A percentile compares a stretch with the other conserved stretches of the same genome.
These are phyloP conservation scores for Lepus americanus DNA, from an alignment of 2,113 vertebrate species.

Conservation along the genomic window DNA sequence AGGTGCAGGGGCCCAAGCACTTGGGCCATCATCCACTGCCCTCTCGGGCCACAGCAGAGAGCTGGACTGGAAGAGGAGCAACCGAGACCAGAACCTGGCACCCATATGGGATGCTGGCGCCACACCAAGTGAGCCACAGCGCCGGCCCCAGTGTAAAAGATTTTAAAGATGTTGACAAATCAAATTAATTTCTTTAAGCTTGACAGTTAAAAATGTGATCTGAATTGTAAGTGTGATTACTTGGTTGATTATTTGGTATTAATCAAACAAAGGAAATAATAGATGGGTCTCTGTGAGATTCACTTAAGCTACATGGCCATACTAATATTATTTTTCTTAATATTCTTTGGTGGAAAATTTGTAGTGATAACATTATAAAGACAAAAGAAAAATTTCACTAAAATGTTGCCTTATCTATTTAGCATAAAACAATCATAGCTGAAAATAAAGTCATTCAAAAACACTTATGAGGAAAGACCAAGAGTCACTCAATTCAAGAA, in stretches of 20 bases:
- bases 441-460: background rate
- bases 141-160: background rate
- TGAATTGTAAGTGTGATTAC: background rate
- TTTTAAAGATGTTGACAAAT: background rate
- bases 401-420: background rate
- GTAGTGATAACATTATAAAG: background rate
- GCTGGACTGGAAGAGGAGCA: no score
- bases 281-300: background rate
- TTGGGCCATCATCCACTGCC: no score
- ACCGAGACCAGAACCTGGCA: no score
- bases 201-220: background rate
- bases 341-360: background rate
- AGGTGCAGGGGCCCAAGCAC: no score
- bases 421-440: background rate
- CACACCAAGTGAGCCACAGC: no score
- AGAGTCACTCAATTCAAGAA: background rate
- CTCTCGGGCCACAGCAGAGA: no score
- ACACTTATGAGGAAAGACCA: background rate
- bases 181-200: background rate
- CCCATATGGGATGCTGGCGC: no score
- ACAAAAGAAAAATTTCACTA: background rate
- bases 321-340: background rate
- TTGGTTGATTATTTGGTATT: background rate
- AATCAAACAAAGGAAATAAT: background rate
- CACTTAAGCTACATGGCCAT: background rate